Evolutionary conservation across 2,113 vertebrate species (phyloP), one percentile per base, ranked within the genome.

Genomic region (Eretmochelys imbricata): DNA sequence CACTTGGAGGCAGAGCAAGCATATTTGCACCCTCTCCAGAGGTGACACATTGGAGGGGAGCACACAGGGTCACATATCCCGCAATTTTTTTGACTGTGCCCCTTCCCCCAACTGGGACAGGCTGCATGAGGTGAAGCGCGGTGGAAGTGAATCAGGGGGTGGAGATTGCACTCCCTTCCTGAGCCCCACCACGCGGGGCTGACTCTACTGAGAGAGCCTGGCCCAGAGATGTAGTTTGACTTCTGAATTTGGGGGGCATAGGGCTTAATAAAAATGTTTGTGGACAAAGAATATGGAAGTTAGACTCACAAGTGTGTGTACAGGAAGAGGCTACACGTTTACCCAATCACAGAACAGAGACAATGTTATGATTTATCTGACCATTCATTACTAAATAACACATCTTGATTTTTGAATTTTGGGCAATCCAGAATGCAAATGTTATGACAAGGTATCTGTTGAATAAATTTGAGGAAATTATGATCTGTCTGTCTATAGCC

Each of bases 341-440:
- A 35, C 0, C 0, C 42, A 22, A 0, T 0, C 2, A 24, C 22
- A 7, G 35, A 72, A 42, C 48, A 0, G 0, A 2, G 14, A 20
- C 20, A 6, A 10, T 27, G 27, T 25, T 31, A 5, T 20, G 17
- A 80, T 54, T 69, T 1, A 0, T 24, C 48, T 78, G 53, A 38
- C 59, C 13, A 38, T 17, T 7, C 80, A 27, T 19, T 80, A 25
- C 22, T 27, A 10, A 76, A 55, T 79, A 55, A 76, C n/a, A 19
- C 42, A 42, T 42, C n/a, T 53, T 65, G 31, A 14, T 19, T 19
- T 69, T 69, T 31, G 79, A 31, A 75, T 22, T 48, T 2, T 0
- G 19, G 19, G 6, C 46, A 80, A 38, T 22, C 17, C 35, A 76
- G 42, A 69, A 2, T 0, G 1, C 10, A 54, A 55, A 1, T 0